phyloP scores from a whole-genome alignment of 2,888 invertebrate genomes.

The Diarsia mendica region DNA sequence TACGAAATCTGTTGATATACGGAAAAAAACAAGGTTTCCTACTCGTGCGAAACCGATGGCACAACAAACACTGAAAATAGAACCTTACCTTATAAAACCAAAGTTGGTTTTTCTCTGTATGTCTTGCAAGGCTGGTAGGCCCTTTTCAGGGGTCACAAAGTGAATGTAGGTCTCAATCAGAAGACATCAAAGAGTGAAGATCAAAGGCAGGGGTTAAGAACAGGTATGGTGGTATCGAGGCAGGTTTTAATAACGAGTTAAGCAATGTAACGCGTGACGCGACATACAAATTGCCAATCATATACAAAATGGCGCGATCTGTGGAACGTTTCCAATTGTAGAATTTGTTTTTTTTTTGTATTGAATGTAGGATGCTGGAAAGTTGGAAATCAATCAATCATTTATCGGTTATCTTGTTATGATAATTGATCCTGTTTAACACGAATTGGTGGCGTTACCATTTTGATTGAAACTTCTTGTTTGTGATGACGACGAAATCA shows the following conservation, averaged over 20 bases:
- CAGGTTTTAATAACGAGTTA: conserved; percentile 68
- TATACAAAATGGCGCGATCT: conserved; percentile 48
- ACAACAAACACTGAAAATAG: conserved; percentile 1
- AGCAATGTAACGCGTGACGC: conserved; percentile 57
- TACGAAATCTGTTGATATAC: conserved; percentile 74
- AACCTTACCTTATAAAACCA: neutral
- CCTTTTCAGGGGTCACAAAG: conserved; percentile 39
- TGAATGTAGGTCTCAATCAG: conserved; percentile 67
- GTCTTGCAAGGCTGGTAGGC: neutral
- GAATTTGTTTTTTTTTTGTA: conserved; percentile 27
- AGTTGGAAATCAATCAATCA: conserved; percentile 28
- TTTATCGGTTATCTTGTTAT: conserved; percentile 2
- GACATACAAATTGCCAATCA: conserved; percentile 64
- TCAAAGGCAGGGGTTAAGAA: conserved; percentile 75
- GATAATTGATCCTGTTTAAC: neutral
- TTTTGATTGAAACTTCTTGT: neutral
- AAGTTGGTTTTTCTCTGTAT: conserved; percentile 19
- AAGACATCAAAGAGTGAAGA: conserved; percentile 68
- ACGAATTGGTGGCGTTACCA: neutral
- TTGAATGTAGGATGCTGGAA: neutral
- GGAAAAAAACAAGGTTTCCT: conserved; percentile 62
- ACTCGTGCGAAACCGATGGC: conserved; percentile 61
- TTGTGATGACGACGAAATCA: neutral
- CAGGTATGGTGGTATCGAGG: conserved; percentile 75
- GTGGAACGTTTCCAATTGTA: conserved; percentile 19